Conservation (phyloP, 2,888 invertebrate genomes). For the Phymatocera aterrima region DNA sequence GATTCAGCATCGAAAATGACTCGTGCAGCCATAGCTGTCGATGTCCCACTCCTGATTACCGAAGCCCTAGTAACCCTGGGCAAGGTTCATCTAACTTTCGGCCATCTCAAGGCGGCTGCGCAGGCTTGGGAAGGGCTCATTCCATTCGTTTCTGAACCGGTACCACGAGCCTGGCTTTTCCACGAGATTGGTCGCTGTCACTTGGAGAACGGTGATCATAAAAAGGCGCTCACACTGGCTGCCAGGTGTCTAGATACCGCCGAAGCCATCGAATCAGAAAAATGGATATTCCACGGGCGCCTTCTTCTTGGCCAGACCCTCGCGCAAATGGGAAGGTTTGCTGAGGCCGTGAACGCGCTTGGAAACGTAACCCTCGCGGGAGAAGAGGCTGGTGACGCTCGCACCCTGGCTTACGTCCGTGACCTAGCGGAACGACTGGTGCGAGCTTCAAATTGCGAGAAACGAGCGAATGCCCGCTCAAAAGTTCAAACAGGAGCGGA, state of each 20-base stretch:
- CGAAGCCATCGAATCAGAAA: constrained; percentile 56
- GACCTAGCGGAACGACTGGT: constrained; percentile 59
- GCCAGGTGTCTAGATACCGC: constrained; percentile 58
- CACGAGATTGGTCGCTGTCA: constrained; percentile 66
- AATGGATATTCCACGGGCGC: constrained; percentile 64
- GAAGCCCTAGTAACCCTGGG: constrained; percentile 63
- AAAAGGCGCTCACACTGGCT: constrained; percentile 56
- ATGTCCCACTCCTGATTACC: constrained; percentile 52
- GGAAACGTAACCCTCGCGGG: constrained; percentile 53
- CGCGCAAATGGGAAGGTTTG: constrained; percentile 60
- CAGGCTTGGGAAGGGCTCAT: constrained; percentile 62
- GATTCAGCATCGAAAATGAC: constrained; percentile 60
- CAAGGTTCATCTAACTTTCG: constrained; percentile 65
- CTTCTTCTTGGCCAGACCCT: constrained; percentile 64
- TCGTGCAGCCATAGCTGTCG: constrained; percentile 56
- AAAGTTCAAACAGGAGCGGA: not conserved
- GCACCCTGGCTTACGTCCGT: constrained; percentile 58
- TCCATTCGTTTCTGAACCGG: constrained; percentile 51
- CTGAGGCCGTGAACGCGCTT: constrained; percentile 59
- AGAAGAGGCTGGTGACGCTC: constrained; percentile 53
- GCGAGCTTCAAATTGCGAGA: not conserved
- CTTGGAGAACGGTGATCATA: constrained; percentile 60
- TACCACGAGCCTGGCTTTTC: constrained; percentile 57
- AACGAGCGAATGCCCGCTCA: not conserved
- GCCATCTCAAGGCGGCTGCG: constrained; percentile 63